These are phyloP conservation scores for Lepidocyrtoides sp. DNA, from an alignment of 2,888 invertebrate species.

Conservation along the genomic window DNA sequence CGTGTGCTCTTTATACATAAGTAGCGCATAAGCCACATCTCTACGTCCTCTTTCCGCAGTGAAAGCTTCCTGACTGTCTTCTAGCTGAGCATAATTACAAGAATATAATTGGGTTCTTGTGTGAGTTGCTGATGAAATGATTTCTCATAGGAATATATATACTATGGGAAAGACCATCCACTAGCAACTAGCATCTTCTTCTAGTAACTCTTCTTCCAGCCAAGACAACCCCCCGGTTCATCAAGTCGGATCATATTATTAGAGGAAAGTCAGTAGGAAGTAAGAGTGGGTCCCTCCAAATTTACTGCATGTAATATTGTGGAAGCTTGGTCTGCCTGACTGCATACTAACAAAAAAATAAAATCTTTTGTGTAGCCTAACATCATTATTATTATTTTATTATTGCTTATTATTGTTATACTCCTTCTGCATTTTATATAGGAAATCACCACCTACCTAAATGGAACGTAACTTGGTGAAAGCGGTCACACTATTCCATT, in stretches of 20 bases:
- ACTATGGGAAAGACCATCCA: neutral
- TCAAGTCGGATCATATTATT: slow-evolving; percentile 44
- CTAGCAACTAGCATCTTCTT: neutral
- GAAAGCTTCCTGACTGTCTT: neutral
- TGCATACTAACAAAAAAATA: no score
- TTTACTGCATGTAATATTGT: neutral
- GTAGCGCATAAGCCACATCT: no score
- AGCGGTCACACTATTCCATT: neutral
- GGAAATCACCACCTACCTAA: no score
- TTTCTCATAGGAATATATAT: slow-evolving; percentile 74
- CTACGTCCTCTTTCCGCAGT: no score
- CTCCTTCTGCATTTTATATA: no score
- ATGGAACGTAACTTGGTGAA: neutral
- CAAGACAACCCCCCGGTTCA: neutral
- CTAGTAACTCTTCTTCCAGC: slow-evolving; percentile 16
- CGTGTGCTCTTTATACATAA: no score
- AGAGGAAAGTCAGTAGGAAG: slow-evolving; percentile 6
- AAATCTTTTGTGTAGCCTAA: no score
- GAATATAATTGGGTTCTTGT: slow-evolving; percentile 74
- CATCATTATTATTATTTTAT: no score
- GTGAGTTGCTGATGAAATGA: slow-evolving; percentile 58
- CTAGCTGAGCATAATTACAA: slow-evolving; percentile 58
- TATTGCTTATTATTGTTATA: no score
- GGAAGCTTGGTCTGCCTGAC: no score
- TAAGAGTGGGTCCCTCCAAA: neutral